phyloP scores from a whole-genome alignment of 2,797 vertebrate genomes.

The Parauchenoglanis ngamensis region DNA sequence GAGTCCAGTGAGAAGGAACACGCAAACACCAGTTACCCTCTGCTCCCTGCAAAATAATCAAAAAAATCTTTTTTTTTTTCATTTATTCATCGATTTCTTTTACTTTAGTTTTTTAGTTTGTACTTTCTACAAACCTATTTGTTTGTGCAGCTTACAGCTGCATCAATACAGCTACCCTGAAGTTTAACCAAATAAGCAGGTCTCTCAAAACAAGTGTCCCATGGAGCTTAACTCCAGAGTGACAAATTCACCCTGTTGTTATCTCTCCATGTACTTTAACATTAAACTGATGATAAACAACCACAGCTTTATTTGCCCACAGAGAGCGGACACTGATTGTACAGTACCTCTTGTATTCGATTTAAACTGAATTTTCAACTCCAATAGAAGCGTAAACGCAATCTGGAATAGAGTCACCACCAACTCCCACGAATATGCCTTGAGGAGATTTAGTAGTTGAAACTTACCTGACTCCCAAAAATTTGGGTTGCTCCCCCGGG shows the following conservation, averaged over 20 bases:
- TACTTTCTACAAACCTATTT: slow-evolving; percentile 46
- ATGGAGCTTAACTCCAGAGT: slow-evolving; percentile 30
- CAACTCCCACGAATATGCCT: neutral
- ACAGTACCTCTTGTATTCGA: neutral
- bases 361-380: neutral
- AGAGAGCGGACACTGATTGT: neutral
- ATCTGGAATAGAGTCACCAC: neutral
- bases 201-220: slow-evolving; percentile 44
- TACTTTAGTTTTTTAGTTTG: neutral
- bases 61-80: neutral
- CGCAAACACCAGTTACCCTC: slow-evolving; percentile 87
- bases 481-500: slow-evolving; percentile 95
- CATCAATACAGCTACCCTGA: slow-evolving; percentile 56
- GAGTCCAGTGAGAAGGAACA: slow-evolving; percentile 93
- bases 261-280: slow-evolving; percentile 3
- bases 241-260: slow-evolving; percentile 30
- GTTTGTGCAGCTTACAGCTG: slow-evolving; percentile 77
- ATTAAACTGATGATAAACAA: slow-evolving; percentile 15
- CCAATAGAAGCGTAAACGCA: neutral
- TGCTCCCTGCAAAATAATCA: slow-evolving; percentile 84
- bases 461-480: slow-evolving; percentile 90
- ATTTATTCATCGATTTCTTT: neutral
- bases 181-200: slow-evolving; percentile 49
- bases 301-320: neutral
- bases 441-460: neutral